Evolutionary conservation across 2,113 vertebrate genomes (phyloP), one percentile per base, ranked within the genome.

Genomic region (Nothoprocta perdicaria): DNA sequence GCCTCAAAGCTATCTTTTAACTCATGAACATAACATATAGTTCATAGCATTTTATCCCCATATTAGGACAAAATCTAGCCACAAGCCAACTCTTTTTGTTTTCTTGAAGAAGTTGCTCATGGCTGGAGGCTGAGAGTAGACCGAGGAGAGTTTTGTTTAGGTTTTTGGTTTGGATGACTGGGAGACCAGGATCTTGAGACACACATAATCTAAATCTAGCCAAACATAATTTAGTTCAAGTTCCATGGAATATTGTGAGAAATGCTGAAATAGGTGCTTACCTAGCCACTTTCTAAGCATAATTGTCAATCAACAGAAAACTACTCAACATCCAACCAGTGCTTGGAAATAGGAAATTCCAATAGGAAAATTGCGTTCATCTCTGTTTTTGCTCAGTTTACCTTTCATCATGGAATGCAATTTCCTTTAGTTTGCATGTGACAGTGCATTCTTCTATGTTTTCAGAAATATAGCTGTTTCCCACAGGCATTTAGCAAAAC

Each of bases 221-320:
- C 73, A 94, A 88, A 91, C 16, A 46, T 75, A 57, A 88, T 91
- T 86, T 68, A 16, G 14, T 78, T 86, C 46, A 77, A 23, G 55
- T 60, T 94, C 71, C 82, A 80, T 55, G 53, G 31, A 55, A 75
- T 52, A 38, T 86, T 38, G 83, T 67, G 16, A 77, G 80, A 80
- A 92, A 84, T 71, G 16, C 60, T 71, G 80, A 79, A 86, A 48
- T 41, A 80, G 41, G 29, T 91, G 45, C 26, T 78, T 86, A 61
- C 38, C 50, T 43, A 33, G 57, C 60, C 83, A 18, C 12, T 12
- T 80, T 67, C 73, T 41, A 46, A 17, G 7, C 13, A 14, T 29
- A 46, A 74, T 10, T 91, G 72, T 45, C 69, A 85, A 67, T 85
- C 60, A 83, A 24, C 45, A 10, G 50, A 77, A 82, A 87, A 76